Evolutionary conservation across 2,113 vertebrate species (phyloP), one percentile per base, ranked within the genome.

Genomic region (Cephalopholis sonnerati): DNA sequence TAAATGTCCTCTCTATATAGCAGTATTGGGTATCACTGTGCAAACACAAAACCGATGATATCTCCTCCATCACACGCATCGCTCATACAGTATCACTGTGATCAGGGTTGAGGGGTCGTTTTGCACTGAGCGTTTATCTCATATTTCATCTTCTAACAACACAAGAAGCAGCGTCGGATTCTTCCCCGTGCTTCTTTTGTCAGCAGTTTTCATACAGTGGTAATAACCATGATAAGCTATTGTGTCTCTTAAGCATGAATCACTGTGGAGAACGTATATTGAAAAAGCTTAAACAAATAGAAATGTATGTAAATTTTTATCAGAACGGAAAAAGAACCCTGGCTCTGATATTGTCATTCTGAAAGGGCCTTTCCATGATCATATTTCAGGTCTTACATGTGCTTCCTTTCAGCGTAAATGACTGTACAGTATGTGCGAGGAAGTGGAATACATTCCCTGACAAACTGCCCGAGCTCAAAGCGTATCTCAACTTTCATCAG

Each of bases 401-500:
- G 58, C 53, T 41, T 77, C 58, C 18, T 41, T 41, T 75, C 46
- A 32, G 80, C 20, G 17, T 41, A 85, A 81, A 79, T 64, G 41
- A 75, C 67, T 67, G 1, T 69, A 68, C 61, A 77, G 67, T 74
- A 12, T 77, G 85, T 75, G 72, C 65, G 50, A 58, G 36, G 77
- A 51, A 70, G 27, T 81, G 64, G 86, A 79, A 76, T 65, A 25
- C 82, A 84, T 82, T 83, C 39, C 59, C 20, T 51, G 55, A 76
- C 71, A 69, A 72, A 82, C 77, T 81, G 57, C 57, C 59, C 67
- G 13, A 36, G 58, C 77, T 66, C 73, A 46, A n/a, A 27, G 67
- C 11, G 11, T 83, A 90, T 90, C 89, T 90, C 71, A 66, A 6
- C 82, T 67, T 87, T 77, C 84, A 87, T 90, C 91, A 72, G 75